Evolutionary conservation across 2,113 vertebrate genomes (phyloP).

Genomic region (Tympanuchus pallidicinctus): DNA sequence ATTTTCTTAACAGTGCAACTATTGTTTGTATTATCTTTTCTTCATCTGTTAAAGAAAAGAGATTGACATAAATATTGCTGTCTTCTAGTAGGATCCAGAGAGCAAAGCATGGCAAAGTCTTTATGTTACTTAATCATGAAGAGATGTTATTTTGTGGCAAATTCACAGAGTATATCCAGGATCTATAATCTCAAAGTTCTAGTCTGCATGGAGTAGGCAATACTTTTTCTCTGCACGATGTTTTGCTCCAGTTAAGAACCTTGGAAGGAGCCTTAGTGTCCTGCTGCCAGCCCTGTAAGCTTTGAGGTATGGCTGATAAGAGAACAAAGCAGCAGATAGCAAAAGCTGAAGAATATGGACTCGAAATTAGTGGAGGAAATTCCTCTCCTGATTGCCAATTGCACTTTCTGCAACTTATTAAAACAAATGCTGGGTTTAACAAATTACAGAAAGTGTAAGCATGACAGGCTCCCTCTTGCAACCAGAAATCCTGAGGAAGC

Average conservation of each 20-base stretch:
- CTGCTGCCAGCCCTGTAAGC: background rate
- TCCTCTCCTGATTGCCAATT: background rate
- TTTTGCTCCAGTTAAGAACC: background rate
- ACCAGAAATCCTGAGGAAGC: background rate
- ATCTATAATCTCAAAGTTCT: background rate
- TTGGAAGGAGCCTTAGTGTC: background rate
- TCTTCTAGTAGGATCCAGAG: background rate
- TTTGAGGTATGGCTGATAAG: background rate
- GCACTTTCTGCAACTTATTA: background rate
- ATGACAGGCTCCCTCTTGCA: background rate
- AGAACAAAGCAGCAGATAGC: background rate
- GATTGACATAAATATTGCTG: background rate
- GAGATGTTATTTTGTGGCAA: background rate
- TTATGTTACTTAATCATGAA: background rate
- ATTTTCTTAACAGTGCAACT: conserved; percentile 79
- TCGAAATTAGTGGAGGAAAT: background rate
- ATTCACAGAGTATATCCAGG: background rate
- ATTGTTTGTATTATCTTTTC: conserved; percentile 75
- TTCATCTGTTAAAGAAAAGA: conserved; percentile 50
- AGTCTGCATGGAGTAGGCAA: background rate
- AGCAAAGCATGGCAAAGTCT: background rate
- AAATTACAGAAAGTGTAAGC: background rate
- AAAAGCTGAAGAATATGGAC: background rate
- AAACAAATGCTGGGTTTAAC: background rate
- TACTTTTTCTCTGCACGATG: background rate